Conservation (phyloP, 2,888 invertebrate species). For the Eudasyphora cyanicolor region DNA sequence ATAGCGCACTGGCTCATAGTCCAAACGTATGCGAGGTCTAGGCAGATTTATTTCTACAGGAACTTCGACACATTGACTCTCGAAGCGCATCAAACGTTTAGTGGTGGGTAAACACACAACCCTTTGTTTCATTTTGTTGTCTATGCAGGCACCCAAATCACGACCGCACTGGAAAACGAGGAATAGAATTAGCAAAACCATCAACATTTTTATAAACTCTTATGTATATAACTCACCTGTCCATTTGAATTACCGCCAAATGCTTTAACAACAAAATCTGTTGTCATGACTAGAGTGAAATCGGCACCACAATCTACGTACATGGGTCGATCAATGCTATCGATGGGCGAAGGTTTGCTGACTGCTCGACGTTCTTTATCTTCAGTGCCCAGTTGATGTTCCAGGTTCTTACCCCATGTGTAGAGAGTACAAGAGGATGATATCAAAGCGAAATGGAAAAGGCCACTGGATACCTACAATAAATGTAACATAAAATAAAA, state of each 20-base stretch:
- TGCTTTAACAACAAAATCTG: slow-evolving; percentile 78
- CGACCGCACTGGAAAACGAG: slow-evolving; percentile 74
- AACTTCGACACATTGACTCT: slow-evolving; percentile 79
- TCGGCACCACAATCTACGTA: slow-evolving; percentile 80
- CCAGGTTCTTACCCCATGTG: slow-evolving; percentile 93
- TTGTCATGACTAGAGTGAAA: slow-evolving; percentile 79
- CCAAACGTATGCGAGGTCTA: slow-evolving; percentile 76
- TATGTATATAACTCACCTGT: slow-evolving; percentile 69
- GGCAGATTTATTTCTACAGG: slow-evolving; percentile 79
- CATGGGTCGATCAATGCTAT: slow-evolving; percentile 77
- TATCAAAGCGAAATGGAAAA: slow-evolving; percentile 90
- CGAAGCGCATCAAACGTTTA: slow-evolving; percentile 79
- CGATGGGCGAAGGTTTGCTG: slow-evolving; percentile 76
- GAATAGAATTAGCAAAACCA: not conserved
- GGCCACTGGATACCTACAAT: slow-evolving; percentile 85
- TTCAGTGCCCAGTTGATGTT: slow-evolving; percentile 89
- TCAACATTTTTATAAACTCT: not conserved
- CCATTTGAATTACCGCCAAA: slow-evolving; percentile 80
- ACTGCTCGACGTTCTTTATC: slow-evolving; percentile 78
- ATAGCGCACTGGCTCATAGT: slow-evolving; percentile 78
- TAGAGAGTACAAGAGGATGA: slow-evolving; percentile 87
- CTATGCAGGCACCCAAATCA: slow-evolving; percentile 76
- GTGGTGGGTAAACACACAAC: slow-evolving; percentile 79
- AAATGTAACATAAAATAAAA: not conserved
- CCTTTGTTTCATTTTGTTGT: slow-evolving; percentile 77